These are phyloP conservation scores for Hippopotamyrus pictus DNA, from an alignment of 2,797 vertebrate species.

Conservation along the genomic window DNA sequence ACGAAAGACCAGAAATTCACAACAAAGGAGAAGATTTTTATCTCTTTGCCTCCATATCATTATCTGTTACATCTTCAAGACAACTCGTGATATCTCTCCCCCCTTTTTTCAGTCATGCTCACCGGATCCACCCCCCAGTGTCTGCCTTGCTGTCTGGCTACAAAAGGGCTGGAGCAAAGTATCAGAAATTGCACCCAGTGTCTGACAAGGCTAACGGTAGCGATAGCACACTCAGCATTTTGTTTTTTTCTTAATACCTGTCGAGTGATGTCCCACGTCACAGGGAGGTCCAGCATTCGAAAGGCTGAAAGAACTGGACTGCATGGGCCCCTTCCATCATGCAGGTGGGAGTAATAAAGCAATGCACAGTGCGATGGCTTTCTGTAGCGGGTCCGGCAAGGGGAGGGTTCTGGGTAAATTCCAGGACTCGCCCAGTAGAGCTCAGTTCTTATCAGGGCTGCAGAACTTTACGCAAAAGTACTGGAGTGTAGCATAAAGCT, in stretches of 20 bases:
- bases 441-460: neutral
- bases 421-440: neutral
- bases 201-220: neutral
- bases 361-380: neutral
- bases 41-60: neutral
- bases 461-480: neutral
- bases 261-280: neutral
- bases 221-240: neutral
- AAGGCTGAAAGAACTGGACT: neutral
- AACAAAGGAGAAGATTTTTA: slow-evolving; percentile 1
- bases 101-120: neutral
- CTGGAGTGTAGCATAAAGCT: neutral
- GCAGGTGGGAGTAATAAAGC: neutral
- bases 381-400: neutral
- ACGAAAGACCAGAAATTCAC: neutral
- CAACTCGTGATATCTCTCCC: neutral
- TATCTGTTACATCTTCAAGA: slow-evolving; percentile 11
- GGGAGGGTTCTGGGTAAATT: neutral
- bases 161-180: neutral
- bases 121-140: neutral
- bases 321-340: neutral
- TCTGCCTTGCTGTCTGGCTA: neutral
- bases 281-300: neutral
- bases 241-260: neutral
- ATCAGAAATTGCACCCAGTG: neutral